Evolutionary conservation across 2,113 vertebrate species (phyloP), one percentile per base, ranked within the genome.

Genomic region (Acanthochromis polyacanthus): DNA sequence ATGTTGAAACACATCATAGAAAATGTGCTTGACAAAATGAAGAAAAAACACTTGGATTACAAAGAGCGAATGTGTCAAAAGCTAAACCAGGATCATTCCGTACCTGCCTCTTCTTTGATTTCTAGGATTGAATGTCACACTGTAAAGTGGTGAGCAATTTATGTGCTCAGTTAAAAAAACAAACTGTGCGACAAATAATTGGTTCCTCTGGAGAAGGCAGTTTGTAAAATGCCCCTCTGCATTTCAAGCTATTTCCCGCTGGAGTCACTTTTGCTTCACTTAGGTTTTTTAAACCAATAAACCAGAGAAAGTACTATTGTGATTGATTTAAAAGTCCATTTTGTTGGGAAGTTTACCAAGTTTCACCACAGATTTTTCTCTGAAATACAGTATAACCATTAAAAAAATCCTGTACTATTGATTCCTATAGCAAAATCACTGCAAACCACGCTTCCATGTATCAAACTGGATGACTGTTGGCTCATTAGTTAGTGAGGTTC

Each of bases 131-230:
- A 75, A 62, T 69, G n/a, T 55, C 16, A 43, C 43, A 48, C 14
- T 8, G 55, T 12, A 22, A 75, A 43, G 55, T 22, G 36, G 50
- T 71, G 40, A 69, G 60, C 25, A 76, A 48, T 61, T 55, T 57
- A 68, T 57, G 23, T 53, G 53, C 57, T 80, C 43, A 69, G 71
- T 68, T 51, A 14, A 62, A 74, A 74, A 78, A 75, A 86, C 59
- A 83, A 71, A 82, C 59, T 60, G 50, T 36, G 43, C 4, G 32
- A 59, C 76, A 81, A 66, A 68, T 81, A 78, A 83, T 89, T 55
- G 75, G 63, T 59, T 71, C 61, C 64, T 48, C 22, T 40, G 64
- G 60, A 70, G 48, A 59, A 79, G 55, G 56, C 53, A 10, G n/a
- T 59, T 53, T 45, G 19, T 45, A 30, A 78, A 75, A 63, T 22